phyloP scores from a whole-genome alignment of 1,140 invertebrate species.

The Aphelenchoides fujianensis region DNA sequence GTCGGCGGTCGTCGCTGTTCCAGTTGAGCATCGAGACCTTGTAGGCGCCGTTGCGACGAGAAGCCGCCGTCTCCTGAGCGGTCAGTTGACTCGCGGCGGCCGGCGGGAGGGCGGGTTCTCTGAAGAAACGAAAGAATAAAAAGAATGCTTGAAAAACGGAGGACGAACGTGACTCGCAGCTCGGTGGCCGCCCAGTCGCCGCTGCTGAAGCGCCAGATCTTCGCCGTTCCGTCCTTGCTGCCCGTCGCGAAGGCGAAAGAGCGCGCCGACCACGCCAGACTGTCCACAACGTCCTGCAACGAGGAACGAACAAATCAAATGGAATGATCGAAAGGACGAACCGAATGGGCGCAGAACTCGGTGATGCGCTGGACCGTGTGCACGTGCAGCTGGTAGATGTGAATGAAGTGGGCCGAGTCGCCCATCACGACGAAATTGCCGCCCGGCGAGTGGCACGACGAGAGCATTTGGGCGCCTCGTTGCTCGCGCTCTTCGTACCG shows the following conservation, averaged over 20 bases:
- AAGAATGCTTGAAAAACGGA: too few species aligned
- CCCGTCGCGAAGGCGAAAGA: slow-evolving; percentile 77
- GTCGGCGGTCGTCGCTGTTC: slow-evolving; percentile 80
- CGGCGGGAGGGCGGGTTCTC: slow-evolving; percentile 16
- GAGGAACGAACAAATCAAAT: slow-evolving; percentile 31
- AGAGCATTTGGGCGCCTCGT: slow-evolving; percentile 92
- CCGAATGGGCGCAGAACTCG: slow-evolving; percentile 69
- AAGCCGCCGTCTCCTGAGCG: slow-evolving; percentile 7
- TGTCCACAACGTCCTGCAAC: slow-evolving; percentile 91
- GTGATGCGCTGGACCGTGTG: slow-evolving; percentile 73
- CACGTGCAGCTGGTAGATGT: slow-evolving; percentile 80
- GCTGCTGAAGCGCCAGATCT: slow-evolving; percentile 79
- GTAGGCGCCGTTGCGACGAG: slow-evolving; percentile 69
- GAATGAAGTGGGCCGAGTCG: slow-evolving; percentile 85
- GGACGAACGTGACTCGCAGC: slow-evolving; percentile 17
- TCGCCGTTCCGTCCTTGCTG: slow-evolving; percentile 89
- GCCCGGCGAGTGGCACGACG: slow-evolving; percentile 81
- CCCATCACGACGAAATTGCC: slow-evolving; percentile 89
- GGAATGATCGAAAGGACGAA: slow-evolving; percentile 14
- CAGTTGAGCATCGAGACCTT: slow-evolving; percentile 94
- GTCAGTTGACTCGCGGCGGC: slow-evolving; percentile 5
- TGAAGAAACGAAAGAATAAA: slow-evolving; percentile 19
- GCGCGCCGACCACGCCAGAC: slow-evolving; percentile 85
- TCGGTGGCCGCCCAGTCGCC: slow-evolving; percentile 12
- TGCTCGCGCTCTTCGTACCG: slow-evolving; percentile 76